Conservation (phyloP, 1,140 invertebrate genomes). For the Drosophila lowei region DNA sequence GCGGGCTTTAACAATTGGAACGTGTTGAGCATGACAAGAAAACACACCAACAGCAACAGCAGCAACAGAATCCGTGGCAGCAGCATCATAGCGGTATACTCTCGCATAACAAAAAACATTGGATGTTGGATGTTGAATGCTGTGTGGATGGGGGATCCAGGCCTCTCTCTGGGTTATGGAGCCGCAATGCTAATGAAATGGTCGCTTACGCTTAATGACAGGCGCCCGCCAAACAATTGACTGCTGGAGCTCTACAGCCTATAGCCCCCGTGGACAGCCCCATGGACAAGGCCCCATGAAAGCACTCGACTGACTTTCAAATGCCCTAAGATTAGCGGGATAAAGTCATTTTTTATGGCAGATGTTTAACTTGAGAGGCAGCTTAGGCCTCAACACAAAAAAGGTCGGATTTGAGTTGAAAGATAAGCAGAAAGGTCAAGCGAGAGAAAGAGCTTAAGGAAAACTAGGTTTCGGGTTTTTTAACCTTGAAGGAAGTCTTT, state of each 20-base stretch:
- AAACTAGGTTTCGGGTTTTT: no score
- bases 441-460: no score
- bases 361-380: neutral
- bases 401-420: neutral
- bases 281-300: constrained; percentile 3
- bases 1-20: constrained; percentile 62
- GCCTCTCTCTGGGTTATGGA: neutral
- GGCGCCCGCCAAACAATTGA: constrained; percentile 54
- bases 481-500: no score
- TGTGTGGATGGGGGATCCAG: no score
- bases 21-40: constrained; percentile 66
- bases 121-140: no score
- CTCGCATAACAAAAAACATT: no score
- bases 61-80: neutral
- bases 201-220: constrained; percentile 64
- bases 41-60: constrained; percentile 27
- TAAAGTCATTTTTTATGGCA: constrained; percentile 1
- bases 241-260: neutral
- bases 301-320: constrained; percentile 23
- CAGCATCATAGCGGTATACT: no score
- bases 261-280: no score
- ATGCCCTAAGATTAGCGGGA: constrained; percentile 17
- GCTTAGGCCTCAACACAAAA: constrained; percentile 5
- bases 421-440: neutral
- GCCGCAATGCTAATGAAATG: constrained; percentile 72